phyloP scores from a whole-genome alignment of 2,888 invertebrate genomes.

The Drosophila emarginata region DNA sequence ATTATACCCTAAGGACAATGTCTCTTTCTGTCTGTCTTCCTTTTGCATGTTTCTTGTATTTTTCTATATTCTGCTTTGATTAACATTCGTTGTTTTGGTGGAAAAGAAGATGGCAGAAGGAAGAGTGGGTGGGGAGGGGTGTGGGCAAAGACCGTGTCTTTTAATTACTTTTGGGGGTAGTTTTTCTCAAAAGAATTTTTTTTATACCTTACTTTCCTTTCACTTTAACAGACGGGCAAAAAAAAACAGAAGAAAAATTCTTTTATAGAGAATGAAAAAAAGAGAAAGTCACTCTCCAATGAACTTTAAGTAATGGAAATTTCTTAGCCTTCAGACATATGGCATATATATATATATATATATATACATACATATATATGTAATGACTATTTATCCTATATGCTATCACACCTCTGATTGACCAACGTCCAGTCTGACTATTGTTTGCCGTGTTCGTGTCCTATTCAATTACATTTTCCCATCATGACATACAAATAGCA shows the following conservation, averaged over 20 bases:
- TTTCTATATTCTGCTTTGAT: conserved; percentile 73
- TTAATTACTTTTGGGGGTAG: conserved; percentile 78
- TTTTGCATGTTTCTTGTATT: conserved; percentile 43
- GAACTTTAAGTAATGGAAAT: conserved; percentile 42
- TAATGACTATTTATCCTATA: conserved; percentile 9
- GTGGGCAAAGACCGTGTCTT: conserved; percentile 54
- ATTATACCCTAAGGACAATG: conserved; percentile 76
- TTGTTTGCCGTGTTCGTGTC: conserved; percentile 18
- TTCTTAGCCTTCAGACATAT: not conserved
- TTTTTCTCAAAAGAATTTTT: conserved; percentile 43
- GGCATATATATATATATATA: no score
- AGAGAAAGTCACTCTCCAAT: conserved; percentile 12
- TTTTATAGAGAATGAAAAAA: no score
- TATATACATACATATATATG: conserved; percentile 11
- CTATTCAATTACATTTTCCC: conserved; percentile 63
- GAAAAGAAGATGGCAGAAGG: not conserved
- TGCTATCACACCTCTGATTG: conserved; percentile 17
- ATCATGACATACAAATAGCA: conserved; percentile 35
- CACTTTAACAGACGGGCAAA: not conserved
- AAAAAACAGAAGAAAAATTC: not conserved
- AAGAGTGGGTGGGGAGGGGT: not conserved
- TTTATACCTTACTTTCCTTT: not conserved
- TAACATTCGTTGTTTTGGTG: conserved; percentile 59
- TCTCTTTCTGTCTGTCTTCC: conserved; percentile 33
- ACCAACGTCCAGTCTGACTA: not conserved